A percentile compares a stretch with the other conserved stretches of the same genome.
These are phyloP conservation scores for Muscicapa adusta DNA, from an alignment of 2,113 vertebrate species.

Conservation along the genomic window DNA sequence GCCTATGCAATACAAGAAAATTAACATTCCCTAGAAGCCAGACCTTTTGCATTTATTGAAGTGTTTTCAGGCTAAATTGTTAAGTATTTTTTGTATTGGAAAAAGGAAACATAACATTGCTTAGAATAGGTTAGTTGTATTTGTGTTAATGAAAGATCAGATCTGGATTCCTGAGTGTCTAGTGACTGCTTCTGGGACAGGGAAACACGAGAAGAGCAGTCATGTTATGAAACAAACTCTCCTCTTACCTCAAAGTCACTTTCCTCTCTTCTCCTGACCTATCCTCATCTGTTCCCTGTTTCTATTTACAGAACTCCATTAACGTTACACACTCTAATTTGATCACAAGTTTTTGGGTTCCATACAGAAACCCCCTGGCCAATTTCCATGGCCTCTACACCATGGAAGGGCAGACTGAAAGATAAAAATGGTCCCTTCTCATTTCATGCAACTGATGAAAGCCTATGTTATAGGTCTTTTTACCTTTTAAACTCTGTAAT, in stretches of 20 bases:
- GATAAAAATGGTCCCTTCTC: neutral
- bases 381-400: slow-evolving; percentile 11
- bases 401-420: neutral
- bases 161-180: slow-evolving; percentile 41
- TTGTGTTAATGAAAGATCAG: slow-evolving; percentile 31
- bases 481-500: neutral
- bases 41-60: neutral
- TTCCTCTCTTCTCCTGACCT: slow-evolving; percentile 53
- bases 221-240: slow-evolving; percentile 64
- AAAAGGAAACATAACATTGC: neutral
- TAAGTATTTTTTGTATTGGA: neutral
- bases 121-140: slow-evolving; percentile 11
- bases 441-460: neutral
- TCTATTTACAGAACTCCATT: slow-evolving; percentile 70
- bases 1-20: neutral
- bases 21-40: neutral
- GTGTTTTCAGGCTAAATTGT: neutral
- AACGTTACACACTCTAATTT: neutral
- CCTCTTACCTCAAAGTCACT: slow-evolving; percentile 46
- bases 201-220: slow-evolving; percentile 64
- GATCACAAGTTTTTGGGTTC: slow-evolving; percentile 38
- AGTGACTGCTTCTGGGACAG: slow-evolving; percentile 28
- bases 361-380: neutral
- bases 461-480: neutral
- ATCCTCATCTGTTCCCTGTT: slow-evolving; percentile 46